phyloP scores from a whole-genome alignment of 2,797 vertebrate species.

The Melopsittacus undulatus region DNA sequence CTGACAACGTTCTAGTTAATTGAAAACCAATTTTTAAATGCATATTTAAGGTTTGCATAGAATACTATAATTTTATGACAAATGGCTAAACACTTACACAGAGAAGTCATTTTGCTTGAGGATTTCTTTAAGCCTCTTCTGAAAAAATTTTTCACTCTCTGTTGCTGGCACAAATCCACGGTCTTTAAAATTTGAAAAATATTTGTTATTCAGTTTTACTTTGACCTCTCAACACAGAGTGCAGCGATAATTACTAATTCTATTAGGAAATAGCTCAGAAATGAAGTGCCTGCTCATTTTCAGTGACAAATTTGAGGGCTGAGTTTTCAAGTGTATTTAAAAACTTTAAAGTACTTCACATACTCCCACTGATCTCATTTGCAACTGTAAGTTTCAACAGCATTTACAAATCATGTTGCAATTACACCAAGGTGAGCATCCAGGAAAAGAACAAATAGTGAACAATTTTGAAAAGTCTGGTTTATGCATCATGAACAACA shows the following conservation, averaged over 20 bases:
- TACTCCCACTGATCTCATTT: neutral
- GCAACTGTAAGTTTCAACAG: neutral
- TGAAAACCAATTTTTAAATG: conserved; percentile 69
- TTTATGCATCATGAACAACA: neutral
- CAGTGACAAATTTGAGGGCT: neutral
- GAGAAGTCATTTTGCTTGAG: conserved; percentile 92
- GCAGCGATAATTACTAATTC: neutral
- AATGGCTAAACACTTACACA: conserved; percentile 84
- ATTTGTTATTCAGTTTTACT: conserved; percentile 47
- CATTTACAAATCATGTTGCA: neutral
- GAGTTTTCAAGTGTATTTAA: conserved; percentile 2
- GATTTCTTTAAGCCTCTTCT: conserved; percentile 93
- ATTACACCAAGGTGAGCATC: neutral
- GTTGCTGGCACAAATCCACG: conserved; percentile 82
- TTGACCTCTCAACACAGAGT: conserved; percentile 32
- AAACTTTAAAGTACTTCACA: neutral
- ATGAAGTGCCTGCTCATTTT: neutral
- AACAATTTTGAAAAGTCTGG: neutral
- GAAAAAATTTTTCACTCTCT: conserved; percentile 91
- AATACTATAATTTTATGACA: conserved; percentile 17
- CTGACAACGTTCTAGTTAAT: conserved; percentile 85
- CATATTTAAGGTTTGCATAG: conserved; percentile 31
- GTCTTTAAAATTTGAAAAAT: conserved; percentile 83
- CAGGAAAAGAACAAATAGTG: neutral
- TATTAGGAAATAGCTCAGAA: conserved; percentile 12